Base-by-base conservation (phyloP, 2,888 invertebrate genomes). In the Notocelia uddmanniana region DNA sequence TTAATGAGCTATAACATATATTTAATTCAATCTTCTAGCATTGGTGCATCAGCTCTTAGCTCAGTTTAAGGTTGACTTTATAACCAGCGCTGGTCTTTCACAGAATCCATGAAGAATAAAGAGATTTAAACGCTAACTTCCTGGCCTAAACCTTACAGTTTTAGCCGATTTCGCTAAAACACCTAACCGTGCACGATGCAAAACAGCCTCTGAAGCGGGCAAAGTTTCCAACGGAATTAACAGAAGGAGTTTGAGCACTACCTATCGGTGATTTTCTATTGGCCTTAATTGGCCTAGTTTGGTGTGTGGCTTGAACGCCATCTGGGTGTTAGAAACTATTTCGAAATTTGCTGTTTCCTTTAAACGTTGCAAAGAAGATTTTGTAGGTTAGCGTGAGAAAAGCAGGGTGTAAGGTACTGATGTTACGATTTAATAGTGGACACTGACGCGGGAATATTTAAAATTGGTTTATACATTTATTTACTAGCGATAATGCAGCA, bases 131-230 rank as follows among this genome's bases (percentile, higher is more conserved):
- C 26, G 52, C 59, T 18, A 26, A 2, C 59, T 41, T 66, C 50
- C 19, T 52, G 64, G 70, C 70, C 58, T 58, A 26, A 50, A 18
- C 31, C 52, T 34, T 34, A 41, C 41, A 54, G 71, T 31, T 64
- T 71, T 71, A 67, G 59, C 71, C 62, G 26, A 48, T 26, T 57
- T 59, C 19, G 48, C 50, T 52, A 71, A 71, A 70, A 67, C 45
- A 37, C 31, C 66, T 15, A 69, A 31, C 69, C 41, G 71, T 45
- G 45, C 57, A 50, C 52, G 52, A 19, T 37, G 72, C 62, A 62
- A 68, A 68, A 57, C 68, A 45, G 66, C 57, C 41, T 60, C 34
- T 21, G 15, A 23, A 34, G 31, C 31, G 19, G 31, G 58, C 48
- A 10, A 62, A 73, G 55, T 73, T 73, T 13, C 37, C 21, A 37